Conservation (phyloP, 1,140 invertebrate species). For the Hyphantria cunea region DNA sequence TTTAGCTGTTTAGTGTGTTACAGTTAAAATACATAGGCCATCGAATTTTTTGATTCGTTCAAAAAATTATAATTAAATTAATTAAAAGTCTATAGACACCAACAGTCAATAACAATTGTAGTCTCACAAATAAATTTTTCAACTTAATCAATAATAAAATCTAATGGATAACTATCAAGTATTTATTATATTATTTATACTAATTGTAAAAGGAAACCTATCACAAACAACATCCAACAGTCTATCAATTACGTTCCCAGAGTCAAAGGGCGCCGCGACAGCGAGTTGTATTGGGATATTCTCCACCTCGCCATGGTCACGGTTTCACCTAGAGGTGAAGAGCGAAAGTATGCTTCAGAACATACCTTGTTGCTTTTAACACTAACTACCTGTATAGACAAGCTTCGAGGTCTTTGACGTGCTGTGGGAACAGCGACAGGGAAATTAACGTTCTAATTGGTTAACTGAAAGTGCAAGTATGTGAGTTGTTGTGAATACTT, state of each 20-base stretch:
- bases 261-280: conserved; percentile 32
- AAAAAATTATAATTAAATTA: too few species aligned
- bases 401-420: conserved; percentile 25
- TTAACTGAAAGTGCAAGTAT: conserved; percentile 18
- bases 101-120: too few species aligned
- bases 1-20: too few species aligned
- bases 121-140: too few species aligned
- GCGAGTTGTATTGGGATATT: conserved; percentile 12
- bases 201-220: not conserved
- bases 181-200: too few species aligned
- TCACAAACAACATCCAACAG: conserved; percentile 2
- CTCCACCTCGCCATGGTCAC: conserved; percentile 23
- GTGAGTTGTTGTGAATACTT: too few species aligned
- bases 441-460: conserved; percentile 6
- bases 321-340: conserved; percentile 18
- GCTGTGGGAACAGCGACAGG: conserved; percentile 16
- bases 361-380: conserved; percentile 24
- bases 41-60: too few species aligned
- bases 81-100: too few species aligned
- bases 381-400: conserved; percentile 30
- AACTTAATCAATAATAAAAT: too few species aligned
- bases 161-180: too few species aligned
- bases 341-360: conserved; percentile 25
- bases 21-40: too few species aligned
- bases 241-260: conserved; percentile 6